phyloP scores from a whole-genome alignment of 2,888 invertebrate species.

The Cataglyphis livida region DNA sequence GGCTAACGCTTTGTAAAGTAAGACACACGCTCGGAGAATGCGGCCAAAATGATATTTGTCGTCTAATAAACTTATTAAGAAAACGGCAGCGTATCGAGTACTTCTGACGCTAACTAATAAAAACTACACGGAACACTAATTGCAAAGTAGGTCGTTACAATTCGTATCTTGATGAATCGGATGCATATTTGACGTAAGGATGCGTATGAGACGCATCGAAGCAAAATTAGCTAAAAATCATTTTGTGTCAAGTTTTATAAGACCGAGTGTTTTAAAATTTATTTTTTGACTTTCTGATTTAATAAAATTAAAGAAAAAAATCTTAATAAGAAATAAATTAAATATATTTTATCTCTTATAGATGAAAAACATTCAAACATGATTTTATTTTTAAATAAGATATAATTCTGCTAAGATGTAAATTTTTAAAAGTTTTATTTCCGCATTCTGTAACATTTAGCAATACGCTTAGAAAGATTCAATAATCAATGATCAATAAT shows the following conservation, averaged over 20 bases:
- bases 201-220: not conserved
- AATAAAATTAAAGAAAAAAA: not conserved
- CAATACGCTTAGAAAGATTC: not conserved
- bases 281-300: not conserved
- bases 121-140: slow-evolving; percentile 56
- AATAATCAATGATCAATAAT: not conserved
- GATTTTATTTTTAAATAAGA: not conserved
- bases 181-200: slow-evolving; percentile 49
- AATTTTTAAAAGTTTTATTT: not conserved
- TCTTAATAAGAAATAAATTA: not conserved
- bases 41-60: slow-evolving; percentile 82
- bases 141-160: slow-evolving; percentile 54
- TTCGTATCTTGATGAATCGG: slow-evolving; percentile 35
- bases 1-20: slow-evolving; percentile 77
- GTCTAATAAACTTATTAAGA: slow-evolving; percentile 78
- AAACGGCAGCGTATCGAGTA: slow-evolving; percentile 61
- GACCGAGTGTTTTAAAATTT: not conserved
- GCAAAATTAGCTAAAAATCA: not conserved
- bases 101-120: slow-evolving; percentile 56
- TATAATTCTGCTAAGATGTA: not conserved
- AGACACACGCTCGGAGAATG: slow-evolving; percentile 76
- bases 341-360: not conserved
- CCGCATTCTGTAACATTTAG: not conserved
- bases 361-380: not conserved
- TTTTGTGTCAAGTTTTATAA: not conserved